A percentile compares a stretch with the other conserved stretches of the same genome.
Evolutionary conservation across 1,140 invertebrate species (phyloP).

Genomic region (Carposina sasakii): DNA sequence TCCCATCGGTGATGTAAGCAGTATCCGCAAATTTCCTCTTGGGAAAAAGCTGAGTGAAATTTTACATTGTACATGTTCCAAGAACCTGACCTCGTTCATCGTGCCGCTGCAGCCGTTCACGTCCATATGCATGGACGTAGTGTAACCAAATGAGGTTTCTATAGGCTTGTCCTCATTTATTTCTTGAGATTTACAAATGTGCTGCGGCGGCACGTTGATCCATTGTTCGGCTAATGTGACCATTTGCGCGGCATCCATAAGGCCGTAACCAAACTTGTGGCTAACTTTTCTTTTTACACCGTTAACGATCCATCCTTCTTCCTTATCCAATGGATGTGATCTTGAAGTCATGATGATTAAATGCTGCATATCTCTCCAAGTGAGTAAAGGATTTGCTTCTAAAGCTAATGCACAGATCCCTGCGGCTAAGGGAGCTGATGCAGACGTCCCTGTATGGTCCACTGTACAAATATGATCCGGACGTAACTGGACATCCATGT

Average conservation of each 20-base stretch:
- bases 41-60: conserved; percentile 91
- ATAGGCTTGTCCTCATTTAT: conserved; percentile 87
- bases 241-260: conserved; percentile 96
- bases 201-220: conserved; percentile 94
- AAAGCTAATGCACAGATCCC: conserved; percentile 94
- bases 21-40: conserved; percentile 87
- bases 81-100: conserved; percentile 89
- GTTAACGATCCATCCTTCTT: conserved; percentile 91
- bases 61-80: conserved; percentile 96
- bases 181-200: conserved; percentile 94
- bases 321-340: conserved; percentile 84
- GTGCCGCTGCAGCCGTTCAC: conserved; percentile 89
- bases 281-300: conserved; percentile 93
- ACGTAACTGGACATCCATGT: conserved; percentile 89
- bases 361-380: conserved; percentile 98
- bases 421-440: conserved; percentile 94
- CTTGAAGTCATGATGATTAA: conserved; percentile 93
- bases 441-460: conserved; percentile 92
- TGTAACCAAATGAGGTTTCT: conserved; percentile 80
- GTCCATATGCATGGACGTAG: conserved; percentile 84
- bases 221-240: conserved; percentile 92
- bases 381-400: conserved; percentile 92
- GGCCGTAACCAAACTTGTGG: conserved; percentile 96
- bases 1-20: conserved; percentile 90
- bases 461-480: conserved; percentile 90